Evolutionary conservation across 1,140 invertebrate genomes (phyloP).

Genomic region (Zaprionus kolodkinae): DNA sequence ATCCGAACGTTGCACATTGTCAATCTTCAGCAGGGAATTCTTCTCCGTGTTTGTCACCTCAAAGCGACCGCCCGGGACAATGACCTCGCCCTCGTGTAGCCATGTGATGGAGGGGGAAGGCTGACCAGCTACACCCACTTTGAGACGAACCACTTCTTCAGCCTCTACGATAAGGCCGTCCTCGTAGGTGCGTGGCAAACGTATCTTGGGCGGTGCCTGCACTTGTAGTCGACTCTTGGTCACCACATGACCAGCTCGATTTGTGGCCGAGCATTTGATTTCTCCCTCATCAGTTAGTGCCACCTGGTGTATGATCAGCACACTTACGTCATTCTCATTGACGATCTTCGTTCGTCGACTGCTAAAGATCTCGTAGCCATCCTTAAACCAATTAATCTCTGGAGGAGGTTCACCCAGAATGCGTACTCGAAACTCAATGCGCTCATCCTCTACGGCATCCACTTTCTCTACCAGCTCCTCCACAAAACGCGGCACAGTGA

Average conservation of each 20-base stretch:
- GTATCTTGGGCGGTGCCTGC: slow-evolving; percentile 92
- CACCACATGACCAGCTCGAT: slow-evolving; percentile 90
- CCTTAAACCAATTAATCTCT: slow-evolving; percentile 96
- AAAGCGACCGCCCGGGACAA: slow-evolving; percentile 87
- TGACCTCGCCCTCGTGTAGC: slow-evolving; percentile 92
- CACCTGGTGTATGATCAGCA: slow-evolving; percentile 92
- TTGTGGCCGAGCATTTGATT: slow-evolving; percentile 94
- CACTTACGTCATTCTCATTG: slow-evolving; percentile 91
- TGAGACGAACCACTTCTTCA: slow-evolving; percentile 93
- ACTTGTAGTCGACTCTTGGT: slow-evolving; percentile 90
- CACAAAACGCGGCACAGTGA: slow-evolving; percentile 89
- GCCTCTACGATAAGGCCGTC: slow-evolving; percentile 95
- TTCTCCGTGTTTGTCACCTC: slow-evolving; percentile 89
- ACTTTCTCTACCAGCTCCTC: slow-evolving; percentile 87
- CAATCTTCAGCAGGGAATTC: slow-evolving; percentile 90
- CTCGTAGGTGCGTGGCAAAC: slow-evolving; percentile 92
- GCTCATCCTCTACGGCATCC: slow-evolving; percentile 90
- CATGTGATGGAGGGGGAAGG: slow-evolving; percentile 93
- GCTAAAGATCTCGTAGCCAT: slow-evolving; percentile 93
- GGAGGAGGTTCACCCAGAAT: slow-evolving; percentile 93
- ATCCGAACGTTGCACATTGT: slow-evolving; percentile 89
- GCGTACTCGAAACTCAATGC: slow-evolving; percentile 92
- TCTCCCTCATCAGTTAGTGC: slow-evolving; percentile 92
- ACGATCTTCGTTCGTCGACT: slow-evolving; percentile 91
- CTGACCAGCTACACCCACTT: slow-evolving; percentile 94